These are phyloP conservation scores for Crotophaga sulcirostris DNA, from an alignment of 2,113 vertebrate genomes.

Conservation along the genomic window DNA sequence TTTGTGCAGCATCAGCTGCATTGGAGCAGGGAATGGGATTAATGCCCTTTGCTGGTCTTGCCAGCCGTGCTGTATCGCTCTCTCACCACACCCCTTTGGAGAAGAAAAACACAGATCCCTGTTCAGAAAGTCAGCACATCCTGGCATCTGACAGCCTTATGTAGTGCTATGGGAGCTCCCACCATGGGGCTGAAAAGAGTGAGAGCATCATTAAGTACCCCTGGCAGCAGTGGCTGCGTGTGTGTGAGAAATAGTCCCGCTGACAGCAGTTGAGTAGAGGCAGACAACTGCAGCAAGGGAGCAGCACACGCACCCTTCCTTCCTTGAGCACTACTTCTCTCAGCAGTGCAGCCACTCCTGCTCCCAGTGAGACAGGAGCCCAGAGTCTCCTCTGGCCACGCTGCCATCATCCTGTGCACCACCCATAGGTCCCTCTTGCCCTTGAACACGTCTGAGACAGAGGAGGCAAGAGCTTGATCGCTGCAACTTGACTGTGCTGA, in stretches of 20 bases:
- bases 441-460: background rate
- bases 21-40: background rate
- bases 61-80: accelerated
- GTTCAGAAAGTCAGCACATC: background rate
- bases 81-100: background rate
- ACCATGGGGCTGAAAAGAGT: background rate
- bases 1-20: background rate
- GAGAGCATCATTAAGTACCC: background rate
- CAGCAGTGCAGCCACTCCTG: background rate
- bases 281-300: background rate
- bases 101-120: background rate
- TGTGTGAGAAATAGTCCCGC: background rate
- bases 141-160: background rate
- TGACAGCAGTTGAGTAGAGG: background rate
- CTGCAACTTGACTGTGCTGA: background rate
- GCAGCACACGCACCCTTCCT: background rate
- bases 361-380: background rate
- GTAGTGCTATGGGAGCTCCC: background rate
- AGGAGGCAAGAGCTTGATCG: background rate
- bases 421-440: background rate
- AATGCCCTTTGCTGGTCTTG: background rate
- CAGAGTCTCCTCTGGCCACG: background rate
- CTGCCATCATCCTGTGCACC: background rate
- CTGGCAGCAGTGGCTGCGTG: background rate
- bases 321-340: background rate